Conservation (phyloP, 2,113 vertebrate species). For the Thinocorus orbignyianus region DNA sequence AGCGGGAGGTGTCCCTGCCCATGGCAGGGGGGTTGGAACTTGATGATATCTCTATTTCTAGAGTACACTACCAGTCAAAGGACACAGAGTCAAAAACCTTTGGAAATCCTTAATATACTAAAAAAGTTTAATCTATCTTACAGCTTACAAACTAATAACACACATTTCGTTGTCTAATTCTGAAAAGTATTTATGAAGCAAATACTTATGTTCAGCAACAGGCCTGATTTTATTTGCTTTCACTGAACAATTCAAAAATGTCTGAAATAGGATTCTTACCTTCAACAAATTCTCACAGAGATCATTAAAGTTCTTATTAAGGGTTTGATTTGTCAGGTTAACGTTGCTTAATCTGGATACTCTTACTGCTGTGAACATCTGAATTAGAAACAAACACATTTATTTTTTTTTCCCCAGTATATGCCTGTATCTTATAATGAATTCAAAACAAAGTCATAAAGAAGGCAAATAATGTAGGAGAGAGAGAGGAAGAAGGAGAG, state of each 20-base stretch:
- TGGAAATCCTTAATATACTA: not conserved
- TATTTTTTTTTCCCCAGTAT: not conserved
- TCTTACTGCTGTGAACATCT: slow-evolving; percentile 99
- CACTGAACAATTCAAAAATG: not conserved
- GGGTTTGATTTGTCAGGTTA: slow-evolving; percentile 91
- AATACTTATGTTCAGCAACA: not conserved
- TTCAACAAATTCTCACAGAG: slow-evolving; percentile 97
- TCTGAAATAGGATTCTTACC: slow-evolving; percentile 72
- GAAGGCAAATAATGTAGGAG: not conserved
- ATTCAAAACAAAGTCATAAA: not conserved
- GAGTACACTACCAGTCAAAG: not conserved
- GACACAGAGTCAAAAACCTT: not conserved
- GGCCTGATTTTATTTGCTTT: not conserved
- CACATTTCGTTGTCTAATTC: not conserved
- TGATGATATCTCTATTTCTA: not conserved
- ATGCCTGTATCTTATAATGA: not conserved
- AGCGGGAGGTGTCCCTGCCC: not conserved
- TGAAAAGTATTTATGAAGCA: not conserved
- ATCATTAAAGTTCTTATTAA: slow-evolving; percentile 97
- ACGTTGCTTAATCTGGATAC: slow-evolving; percentile 89
- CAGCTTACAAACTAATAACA: not conserved
- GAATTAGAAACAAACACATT: slow-evolving; percentile 6
- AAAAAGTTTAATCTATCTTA: not conserved
- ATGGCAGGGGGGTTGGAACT: not conserved
- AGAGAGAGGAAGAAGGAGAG: not conserved